Evolutionary conservation across 2,888 invertebrate species (phyloP), one percentile per base, ranked within the genome.

Genomic region (Vannuccia rotundouncinata): DNA sequence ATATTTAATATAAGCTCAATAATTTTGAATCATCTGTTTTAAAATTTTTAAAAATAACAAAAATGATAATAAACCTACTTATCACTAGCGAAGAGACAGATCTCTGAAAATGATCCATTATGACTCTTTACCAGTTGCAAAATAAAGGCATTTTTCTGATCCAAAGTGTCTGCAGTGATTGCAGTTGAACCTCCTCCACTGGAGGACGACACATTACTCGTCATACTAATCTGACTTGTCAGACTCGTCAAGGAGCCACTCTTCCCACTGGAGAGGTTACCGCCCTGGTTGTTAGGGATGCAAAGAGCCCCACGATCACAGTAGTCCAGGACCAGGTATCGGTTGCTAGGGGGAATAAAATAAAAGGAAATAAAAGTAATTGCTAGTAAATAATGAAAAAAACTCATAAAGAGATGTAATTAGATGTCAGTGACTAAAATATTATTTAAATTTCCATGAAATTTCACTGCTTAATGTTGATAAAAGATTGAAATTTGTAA

Each of bases 271-370:
- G 66, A 13, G 22, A 66, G 66, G 25, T 27, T 27, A 2, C 10
- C 22, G 17, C 10, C 17, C 66, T 66, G 66, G 66, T 66, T 66
- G 66, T 27, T 22, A 13, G 66, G 66, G 66, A 66, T 22, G 22
- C 66, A 66, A 2, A 66, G 66, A 2, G 66, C 66, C 22, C 66
- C 66, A 22, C 66, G 66, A 22, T 13, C 22, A 66, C 66, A 66
- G 66, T 66, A 66, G 66, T 66, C 66, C 17, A 66, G 5, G 10
- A 66, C 66, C 66, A 66, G 66, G 66, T 66, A 66, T 2, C 66
- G 66, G 22, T 66, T 66, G 22, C 66, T 66, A 66, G 25, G 66
- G 66, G 10, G 66, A 22, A n/a, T n/a, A n/a, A 5, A 22, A 66
- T 66, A 22, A 2, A 22, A 66, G 22, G 22, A 27, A 66, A 13